Conservation (phyloP, 23 tunicate species). For the Diplosoma virens region DNA sequence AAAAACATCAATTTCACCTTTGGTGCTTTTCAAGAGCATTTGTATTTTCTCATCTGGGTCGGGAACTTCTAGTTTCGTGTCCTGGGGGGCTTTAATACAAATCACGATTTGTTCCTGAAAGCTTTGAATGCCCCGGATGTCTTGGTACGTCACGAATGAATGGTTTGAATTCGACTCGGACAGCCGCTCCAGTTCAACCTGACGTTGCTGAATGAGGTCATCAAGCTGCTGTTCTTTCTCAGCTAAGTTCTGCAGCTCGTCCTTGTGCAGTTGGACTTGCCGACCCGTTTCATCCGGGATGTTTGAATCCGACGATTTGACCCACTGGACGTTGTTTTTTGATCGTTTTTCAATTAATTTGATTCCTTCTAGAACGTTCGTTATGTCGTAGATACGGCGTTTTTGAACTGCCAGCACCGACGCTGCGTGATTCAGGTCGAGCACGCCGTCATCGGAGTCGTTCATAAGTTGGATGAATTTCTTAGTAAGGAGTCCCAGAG, state of each 20-base stretch:
- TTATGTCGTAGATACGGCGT: conserved; percentile 93
- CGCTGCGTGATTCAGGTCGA: conserved; percentile 93
- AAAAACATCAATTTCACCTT: conserved; percentile 90
- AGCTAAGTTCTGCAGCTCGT: too few species aligned
- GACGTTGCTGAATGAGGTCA: conserved; percentile 49
- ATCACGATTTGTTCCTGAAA: conserved; percentile 85
- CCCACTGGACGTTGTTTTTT: conserved; percentile 95
- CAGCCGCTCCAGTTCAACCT: conserved; percentile 68
- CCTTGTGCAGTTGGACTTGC: too few species aligned
- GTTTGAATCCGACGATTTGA: too few species aligned
- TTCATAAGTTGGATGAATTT: conserved; percentile 85
- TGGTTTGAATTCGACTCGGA: conserved; percentile 81
- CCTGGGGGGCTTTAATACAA: conserved; percentile 97
- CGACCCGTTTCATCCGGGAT: too few species aligned
- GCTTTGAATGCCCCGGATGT: conserved; percentile 61
- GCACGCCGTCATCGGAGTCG: conserved; percentile 48
- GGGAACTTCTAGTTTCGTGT: conserved; percentile 94
- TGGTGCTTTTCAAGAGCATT: conserved; percentile 87
- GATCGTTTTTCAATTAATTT: conserved; percentile 86
- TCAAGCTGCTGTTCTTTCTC: conserved; percentile 59
- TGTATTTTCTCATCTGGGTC: conserved; percentile 96
- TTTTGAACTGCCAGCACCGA: conserved; percentile 66
- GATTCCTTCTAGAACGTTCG: conserved; percentile 96
- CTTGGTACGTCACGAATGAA: conserved; percentile 92
- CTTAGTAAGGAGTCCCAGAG: conserved; percentile 81